Evolutionary conservation across 2,888 invertebrate species (phyloP), one percentile per base, ranked within the genome.

Genomic region (Galeruca laticollis): DNA sequence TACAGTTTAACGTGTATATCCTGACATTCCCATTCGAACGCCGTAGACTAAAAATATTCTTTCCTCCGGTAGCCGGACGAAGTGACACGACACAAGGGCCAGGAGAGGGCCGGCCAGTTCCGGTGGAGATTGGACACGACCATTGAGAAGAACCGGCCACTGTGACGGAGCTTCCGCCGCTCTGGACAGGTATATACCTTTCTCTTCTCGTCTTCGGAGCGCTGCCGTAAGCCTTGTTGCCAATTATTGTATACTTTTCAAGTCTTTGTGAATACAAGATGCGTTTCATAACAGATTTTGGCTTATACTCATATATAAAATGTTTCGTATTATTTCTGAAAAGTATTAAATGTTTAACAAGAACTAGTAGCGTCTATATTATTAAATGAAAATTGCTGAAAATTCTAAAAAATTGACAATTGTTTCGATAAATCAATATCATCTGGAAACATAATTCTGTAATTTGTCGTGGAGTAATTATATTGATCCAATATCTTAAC

Each of bases 71-170:
- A 72, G 73, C 72, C 73, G 71, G 76, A 73, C 73, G 72, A 61
- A 70, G 70, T 70, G 73, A 72, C 73, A 73, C 74, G 26, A 75
- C 72, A 61, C 70, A 74, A 72, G 73, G 76, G 77, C 78, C 75
- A 73, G 71, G 70, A 68, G 76, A 77, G 80, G 81, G 81, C 78
- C 74, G 80, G 79, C 77, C 81, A 80, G 82, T 82, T 83, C 83
- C 83, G 82, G 83, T 82, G 81, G 82, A 82, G 82, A 82, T 82
- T 81, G 80, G 82, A 78, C 81, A 73, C 79, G 76, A 79, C 82
- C 82, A 83, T 82, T 83, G 81, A 83, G 82, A 82, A 80, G 81
- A 80, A 77, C 79, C 82, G 82, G 77, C 78, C 78, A 82, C 79
- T 83, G 83, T 84, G 82, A 84, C 83, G 83, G 78, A 74, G 75